Percentiles rank a stretch among this genome's conserved stretches.
phyloP scores from a whole-genome alignment of 2,797 vertebrate genomes.

The Argya squamiceps region DNA sequence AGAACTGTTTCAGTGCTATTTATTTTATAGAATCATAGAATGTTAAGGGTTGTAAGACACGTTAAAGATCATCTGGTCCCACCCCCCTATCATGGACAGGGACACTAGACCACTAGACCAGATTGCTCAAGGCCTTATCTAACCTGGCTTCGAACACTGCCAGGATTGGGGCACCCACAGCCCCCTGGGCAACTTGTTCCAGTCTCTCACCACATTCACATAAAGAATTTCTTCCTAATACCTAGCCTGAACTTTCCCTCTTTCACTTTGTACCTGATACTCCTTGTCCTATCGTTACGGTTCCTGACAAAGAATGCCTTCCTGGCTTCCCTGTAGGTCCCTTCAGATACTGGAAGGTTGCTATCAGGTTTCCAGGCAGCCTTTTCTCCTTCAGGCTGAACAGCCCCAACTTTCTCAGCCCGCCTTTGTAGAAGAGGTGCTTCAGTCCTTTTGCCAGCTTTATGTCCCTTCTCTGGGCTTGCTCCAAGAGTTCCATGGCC shows the following conservation, averaged over 20 bases:
- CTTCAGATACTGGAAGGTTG: not conserved
- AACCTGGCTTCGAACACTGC: not conserved
- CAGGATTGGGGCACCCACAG: not conserved
- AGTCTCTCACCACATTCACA: not conserved
- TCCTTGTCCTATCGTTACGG: accelerated
- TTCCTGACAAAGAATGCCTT: not conserved
- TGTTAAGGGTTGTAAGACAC: not conserved
- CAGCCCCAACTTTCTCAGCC: not conserved
- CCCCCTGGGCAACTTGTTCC: not conserved
- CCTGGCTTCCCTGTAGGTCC: not conserved
- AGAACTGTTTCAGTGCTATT: not conserved
- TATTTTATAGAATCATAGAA: not conserved
- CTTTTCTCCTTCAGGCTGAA: not conserved
- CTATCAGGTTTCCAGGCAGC: not conserved
- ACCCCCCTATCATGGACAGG: accelerated
- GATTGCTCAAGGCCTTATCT: not conserved
- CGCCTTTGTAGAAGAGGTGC: not conserved
- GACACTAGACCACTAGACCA: not conserved
- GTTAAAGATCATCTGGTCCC: not conserved
- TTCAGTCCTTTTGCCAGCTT: not conserved
- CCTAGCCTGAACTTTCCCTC: not conserved
- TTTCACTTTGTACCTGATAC: not conserved
- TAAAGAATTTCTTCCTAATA: not conserved
- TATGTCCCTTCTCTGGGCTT: not conserved
- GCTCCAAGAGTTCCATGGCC: not conserved